Base-by-base conservation (phyloP, 2,888 invertebrate species). In the Agrilus mali region DNA sequence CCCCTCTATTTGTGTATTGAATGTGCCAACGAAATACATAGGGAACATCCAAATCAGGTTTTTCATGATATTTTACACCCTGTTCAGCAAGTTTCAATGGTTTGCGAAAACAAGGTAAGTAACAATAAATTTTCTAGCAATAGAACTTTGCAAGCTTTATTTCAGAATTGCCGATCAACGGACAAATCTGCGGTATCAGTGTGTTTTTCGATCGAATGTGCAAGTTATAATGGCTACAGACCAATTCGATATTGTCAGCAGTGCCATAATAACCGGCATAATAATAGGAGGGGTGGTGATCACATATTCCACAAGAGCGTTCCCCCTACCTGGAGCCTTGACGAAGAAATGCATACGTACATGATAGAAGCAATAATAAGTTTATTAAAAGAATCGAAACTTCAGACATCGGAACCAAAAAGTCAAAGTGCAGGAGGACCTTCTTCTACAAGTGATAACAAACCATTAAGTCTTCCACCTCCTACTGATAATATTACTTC, bases 191-290 rank as follows among this genome's bases (percentile, higher is more conserved):
- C 96, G 0, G 83, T 92, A 48, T 89, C 92, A 8, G 93, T 96
- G 39, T 98, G 98, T 63, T 97, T 97, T 66, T 90, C 93, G 1
- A 86, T 85, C 38, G 97, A 97, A 65, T 98, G 98, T 64, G 93
- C 93, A 34, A 89, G 89, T 60, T 90, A 89, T 61, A 97, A 97
- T 65, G 88, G 92, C 27, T 93, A 94, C 64, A 88, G 92, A 61
- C 98, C 98, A 2, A 93, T 97, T 49, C 79, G 96, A 38, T 92
- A 90, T 63, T 93, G 93, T 63, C 75, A 80, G 53, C 88, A 90
- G 59, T 93, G 93, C 59, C 88, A 92, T 67, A 83, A 84, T 55
- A 86, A 83, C 63, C 75, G 90, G 0, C 93, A 93, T 66, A 90
- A 90, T 66, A 85, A 82, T 56, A 75, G 86, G 17, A 77, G 90